Evolutionary conservation across 2,888 invertebrate species (phyloP).

Genomic region (Meteorus colon): DNA sequence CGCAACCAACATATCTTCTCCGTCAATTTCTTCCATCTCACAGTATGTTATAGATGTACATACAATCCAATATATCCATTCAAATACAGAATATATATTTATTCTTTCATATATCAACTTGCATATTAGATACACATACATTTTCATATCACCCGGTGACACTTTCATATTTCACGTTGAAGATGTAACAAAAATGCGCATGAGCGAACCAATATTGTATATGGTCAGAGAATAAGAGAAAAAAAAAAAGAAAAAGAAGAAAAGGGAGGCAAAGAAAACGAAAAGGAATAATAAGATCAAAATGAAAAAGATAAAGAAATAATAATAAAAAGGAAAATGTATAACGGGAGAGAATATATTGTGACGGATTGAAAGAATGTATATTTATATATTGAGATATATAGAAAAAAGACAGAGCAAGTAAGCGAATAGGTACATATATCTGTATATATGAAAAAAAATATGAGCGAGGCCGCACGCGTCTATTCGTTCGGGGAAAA

Average conservation of each 20-base stretch:
- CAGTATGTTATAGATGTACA: no score
- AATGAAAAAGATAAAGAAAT: neutral
- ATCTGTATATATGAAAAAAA: neutral
- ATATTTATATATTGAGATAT: conserved; percentile 8
- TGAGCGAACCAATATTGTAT: neutral
- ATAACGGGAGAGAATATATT: neutral
- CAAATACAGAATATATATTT: neutral
- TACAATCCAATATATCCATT: neutral
- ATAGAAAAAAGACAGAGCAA: neutral
- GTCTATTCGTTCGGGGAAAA: conserved; percentile 35
- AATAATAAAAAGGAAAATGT: neutral
- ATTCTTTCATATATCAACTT: neutral
- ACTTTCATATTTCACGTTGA: conserved; percentile 5
- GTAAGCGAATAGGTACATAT: neutral
- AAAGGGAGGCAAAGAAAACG: no score
- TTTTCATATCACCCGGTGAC: neutral
- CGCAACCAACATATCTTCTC: no score
- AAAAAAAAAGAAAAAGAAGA: neutral
- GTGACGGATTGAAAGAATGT: conserved; percentile 6
- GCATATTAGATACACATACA: no score
- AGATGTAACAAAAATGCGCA: neutral
- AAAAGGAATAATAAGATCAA: conserved; percentile 4
- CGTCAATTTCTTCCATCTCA: no score
- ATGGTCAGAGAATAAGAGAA: conserved; percentile 4
- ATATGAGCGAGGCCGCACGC: conserved; percentile 32